These are phyloP conservation scores for Pungitius pungitius DNA, from an alignment of 2,113 vertebrate genomes.

Conservation along the genomic window DNA sequence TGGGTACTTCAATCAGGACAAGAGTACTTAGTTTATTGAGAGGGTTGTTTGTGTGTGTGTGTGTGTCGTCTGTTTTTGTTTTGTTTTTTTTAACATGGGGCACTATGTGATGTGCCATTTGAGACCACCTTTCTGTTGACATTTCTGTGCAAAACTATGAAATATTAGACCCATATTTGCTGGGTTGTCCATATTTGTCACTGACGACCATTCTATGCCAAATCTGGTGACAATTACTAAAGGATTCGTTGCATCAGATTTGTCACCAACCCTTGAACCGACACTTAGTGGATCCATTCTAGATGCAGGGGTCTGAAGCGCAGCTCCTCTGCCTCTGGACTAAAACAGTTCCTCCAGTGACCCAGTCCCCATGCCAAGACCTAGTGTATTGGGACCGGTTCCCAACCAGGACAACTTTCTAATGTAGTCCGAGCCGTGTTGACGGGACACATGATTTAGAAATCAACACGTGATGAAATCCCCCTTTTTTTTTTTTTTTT, in stretches of 20 bases:
- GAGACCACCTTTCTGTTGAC: constrained; percentile 50
- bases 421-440: constrained; percentile 71
- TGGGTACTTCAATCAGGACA: constrained; percentile 74
- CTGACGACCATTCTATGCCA: constrained; percentile 52
- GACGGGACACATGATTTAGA: constrained; percentile 55
- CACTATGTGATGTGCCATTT: constrained; percentile 73
- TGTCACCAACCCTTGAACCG: constrained; percentile 41
- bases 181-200: constrained; percentile 52
- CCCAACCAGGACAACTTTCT: constrained; percentile 61
- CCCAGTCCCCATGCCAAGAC: constrained; percentile 34
- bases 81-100: constrained; percentile 46
- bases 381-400: constrained; percentile 69
- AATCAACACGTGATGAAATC: constrained; percentile 51
- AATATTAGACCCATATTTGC: constrained; percentile 32
- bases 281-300: constrained; percentile 40
- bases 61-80: constrained; percentile 16
- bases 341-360: constrained; percentile 33
- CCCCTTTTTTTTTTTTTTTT: constrained; percentile 4
- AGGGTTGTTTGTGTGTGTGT: constrained; percentile 46
- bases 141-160: constrained; percentile 59
- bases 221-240: constrained; percentile 49
- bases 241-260: constrained; percentile 38
- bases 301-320: constrained; percentile 15
- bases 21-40: constrained; percentile 72
- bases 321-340: constrained; percentile 34